Percentiles rank a stretch among this genome's conserved stretches.
phyloP scores from a whole-genome alignment of 2,888 invertebrate species.

The Oligia strigilis region DNA sequence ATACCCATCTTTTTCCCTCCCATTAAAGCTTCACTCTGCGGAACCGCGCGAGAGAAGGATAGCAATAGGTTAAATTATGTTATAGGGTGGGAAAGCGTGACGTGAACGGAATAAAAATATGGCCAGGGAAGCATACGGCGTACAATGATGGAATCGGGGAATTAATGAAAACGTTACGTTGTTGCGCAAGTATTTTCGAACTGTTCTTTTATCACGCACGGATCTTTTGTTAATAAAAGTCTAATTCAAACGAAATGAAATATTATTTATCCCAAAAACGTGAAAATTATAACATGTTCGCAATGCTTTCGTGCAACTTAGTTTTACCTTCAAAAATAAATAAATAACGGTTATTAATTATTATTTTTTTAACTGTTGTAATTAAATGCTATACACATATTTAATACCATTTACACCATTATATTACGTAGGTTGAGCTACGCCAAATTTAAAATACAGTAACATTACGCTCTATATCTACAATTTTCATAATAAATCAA shows the following conservation, averaged over 20 bases:
- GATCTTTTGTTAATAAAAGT: background rate
- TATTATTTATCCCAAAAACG: too few species aligned
- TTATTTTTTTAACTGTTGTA: background rate
- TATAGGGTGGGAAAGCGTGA: slow-evolving; percentile 72
- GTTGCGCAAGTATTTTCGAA: slow-evolving; percentile 22
- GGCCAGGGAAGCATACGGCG: slow-evolving; percentile 70
- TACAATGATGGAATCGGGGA: slow-evolving; percentile 67
- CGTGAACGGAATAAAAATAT: slow-evolving; percentile 80
- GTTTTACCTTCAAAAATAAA: too few species aligned
- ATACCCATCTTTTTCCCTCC: slow-evolving; percentile 68
- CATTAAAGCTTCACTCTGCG: slow-evolving; percentile 67
- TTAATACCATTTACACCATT: too few species aligned
- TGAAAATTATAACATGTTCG: too few species aligned
- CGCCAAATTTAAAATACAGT: background rate
- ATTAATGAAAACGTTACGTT: slow-evolving; percentile 66
- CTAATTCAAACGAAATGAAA: too few species aligned
- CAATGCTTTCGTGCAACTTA: background rate
- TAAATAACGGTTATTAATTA: background rate
- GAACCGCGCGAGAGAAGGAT: slow-evolving; percentile 63
- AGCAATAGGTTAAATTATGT: slow-evolving; percentile 63
- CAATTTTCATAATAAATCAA: background rate
- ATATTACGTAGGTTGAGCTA: background rate
- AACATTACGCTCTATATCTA: background rate
- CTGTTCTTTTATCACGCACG: slow-evolving; percentile 36
- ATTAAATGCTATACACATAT: too few species aligned